Evolutionary conservation across 2,113 vertebrate species (phyloP), one percentile per base, ranked within the genome.

Genomic region (Archilochus colubris): DNA sequence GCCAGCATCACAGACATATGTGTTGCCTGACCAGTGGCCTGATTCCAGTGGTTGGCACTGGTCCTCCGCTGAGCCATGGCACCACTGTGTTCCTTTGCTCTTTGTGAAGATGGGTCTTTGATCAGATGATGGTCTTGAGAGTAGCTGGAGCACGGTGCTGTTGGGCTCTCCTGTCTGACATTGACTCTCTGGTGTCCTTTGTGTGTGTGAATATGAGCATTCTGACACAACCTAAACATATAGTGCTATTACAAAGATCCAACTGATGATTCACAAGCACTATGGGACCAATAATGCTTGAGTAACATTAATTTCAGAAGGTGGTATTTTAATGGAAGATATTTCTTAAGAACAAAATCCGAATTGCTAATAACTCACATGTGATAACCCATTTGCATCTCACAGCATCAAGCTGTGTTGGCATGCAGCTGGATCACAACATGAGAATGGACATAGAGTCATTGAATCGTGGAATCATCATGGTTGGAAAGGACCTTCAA

Each of bases 61-160:
- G 7, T 73, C 36, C 8, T 21, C 12, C 12, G 10, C 4, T 0
- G 0, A 20, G n/a, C 12, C 3, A 0, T 21, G 36, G 12, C 22
- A 57, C 19, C 22, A n/a, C 15, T 25, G 12, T n/a, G 25, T 16
- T 78, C 10, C 25, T 67, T 48, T 40, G 10, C 4, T 78, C 19
- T 44, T 57, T 75, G 36, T 43, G 30, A n/a, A 83, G 7, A n/a
- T 24, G 21, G 6, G 28, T 21, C 17, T 51, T 63, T 75, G 44
- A 10, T 81, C 28, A 30, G 50, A 11, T 28, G 44, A 9, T 55
- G 14, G 19, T 20, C 12, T 59, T 55, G 15, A 23, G 46, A 73
- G 48, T 25, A 64, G 20, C 59, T 43, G 31, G 27, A 28, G 8
- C 24, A 62, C 23, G 20, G 21, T 16, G 7, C 30, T 73, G 31